Conservation (phyloP, 1,140 invertebrate genomes). For the Adoxophyes honmai region DNA sequence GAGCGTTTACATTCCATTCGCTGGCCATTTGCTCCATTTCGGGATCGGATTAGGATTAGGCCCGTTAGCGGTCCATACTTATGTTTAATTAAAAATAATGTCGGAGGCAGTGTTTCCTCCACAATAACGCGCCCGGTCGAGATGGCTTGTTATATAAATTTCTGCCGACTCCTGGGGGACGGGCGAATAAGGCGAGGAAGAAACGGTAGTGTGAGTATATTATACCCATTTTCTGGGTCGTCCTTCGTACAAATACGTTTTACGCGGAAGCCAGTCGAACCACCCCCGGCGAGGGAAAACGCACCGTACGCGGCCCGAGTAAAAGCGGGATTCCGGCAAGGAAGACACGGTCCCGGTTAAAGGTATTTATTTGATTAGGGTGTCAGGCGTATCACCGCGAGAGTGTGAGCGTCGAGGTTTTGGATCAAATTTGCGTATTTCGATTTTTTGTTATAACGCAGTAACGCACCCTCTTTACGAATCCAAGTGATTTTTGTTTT, state of each 20-base stretch:
- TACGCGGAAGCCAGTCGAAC: slow-evolving; percentile 73
- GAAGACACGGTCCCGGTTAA: slow-evolving; percentile 52
- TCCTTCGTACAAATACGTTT: slow-evolving; percentile 77
- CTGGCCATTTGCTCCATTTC: slow-evolving; percentile 28
- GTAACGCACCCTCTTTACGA: slow-evolving; percentile 32
- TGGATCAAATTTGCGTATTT: slow-evolving; percentile 72
- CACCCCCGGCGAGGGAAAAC: slow-evolving; percentile 26
- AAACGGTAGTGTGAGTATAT: slow-evolving; percentile 73
- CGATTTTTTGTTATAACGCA: slow-evolving; percentile 55
- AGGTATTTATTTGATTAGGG: slow-evolving; percentile 78
- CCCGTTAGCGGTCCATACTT: slow-evolving; percentile 49
- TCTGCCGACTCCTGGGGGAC: slow-evolving; percentile 69
- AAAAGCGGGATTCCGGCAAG: slow-evolving; percentile 30
- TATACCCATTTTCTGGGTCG: slow-evolving; percentile 77
- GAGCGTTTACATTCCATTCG: slow-evolving; percentile 24
- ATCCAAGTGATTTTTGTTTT: slow-evolving; percentile 49
- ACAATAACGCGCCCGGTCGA: slow-evolving; percentile 69
- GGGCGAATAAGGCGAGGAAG: slow-evolving; percentile 67
- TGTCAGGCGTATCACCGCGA: slow-evolving; percentile 75
- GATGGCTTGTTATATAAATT: slow-evolving; percentile 77
- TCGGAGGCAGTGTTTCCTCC: slow-evolving; percentile 67
- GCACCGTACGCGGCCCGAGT: slow-evolving; percentile 29
- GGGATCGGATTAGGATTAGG: slow-evolving; percentile 40
- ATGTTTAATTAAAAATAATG: slow-evolving; percentile 75
- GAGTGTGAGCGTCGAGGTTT: slow-evolving; percentile 69